Percentiles rank a stretch among this genome's conserved stretches.
phyloP scores from a whole-genome alignment of 2,888 invertebrate genomes.

The Phaedon cochleariae region DNA sequence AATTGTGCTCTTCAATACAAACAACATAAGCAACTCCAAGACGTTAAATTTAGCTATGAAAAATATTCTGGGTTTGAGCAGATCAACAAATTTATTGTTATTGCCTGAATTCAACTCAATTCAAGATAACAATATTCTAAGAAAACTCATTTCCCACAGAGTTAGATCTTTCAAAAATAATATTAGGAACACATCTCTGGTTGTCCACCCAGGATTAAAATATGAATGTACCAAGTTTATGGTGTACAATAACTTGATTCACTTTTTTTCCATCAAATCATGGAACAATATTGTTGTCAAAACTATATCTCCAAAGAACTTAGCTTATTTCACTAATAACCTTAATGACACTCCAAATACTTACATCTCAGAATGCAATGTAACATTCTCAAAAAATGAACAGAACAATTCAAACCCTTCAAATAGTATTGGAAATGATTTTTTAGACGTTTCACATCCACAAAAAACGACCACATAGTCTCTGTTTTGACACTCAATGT shows the following conservation, averaged over 20 bases:
- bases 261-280: slow-evolving; percentile 5
- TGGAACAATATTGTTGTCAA: slow-evolving; percentile 4
- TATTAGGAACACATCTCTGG: neutral
- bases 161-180: neutral
- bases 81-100: too few relatives aligned
- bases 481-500: too few relatives aligned
- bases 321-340: neutral
- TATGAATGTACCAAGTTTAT: neutral
- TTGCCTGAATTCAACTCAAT: too few relatives aligned
- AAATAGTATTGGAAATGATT: too few relatives aligned
- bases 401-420: neutral
- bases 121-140: neutral
- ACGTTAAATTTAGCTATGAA: too few relatives aligned
- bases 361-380: neutral
- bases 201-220: neutral
- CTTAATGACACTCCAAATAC: neutral
- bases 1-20: neutral
- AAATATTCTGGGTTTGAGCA: too few relatives aligned
- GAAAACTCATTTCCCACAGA: neutral
- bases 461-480: neutral
- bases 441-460: too few relatives aligned
- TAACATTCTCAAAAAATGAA: neutral
- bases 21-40: neutral
- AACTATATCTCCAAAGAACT: neutral
- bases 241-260: slow-evolving; percentile 1